Evolutionary conservation across 1,140 invertebrate species (phyloP), one percentile per base, ranked within the genome.

Genomic region (Dolichoris vasculosae): DNA sequence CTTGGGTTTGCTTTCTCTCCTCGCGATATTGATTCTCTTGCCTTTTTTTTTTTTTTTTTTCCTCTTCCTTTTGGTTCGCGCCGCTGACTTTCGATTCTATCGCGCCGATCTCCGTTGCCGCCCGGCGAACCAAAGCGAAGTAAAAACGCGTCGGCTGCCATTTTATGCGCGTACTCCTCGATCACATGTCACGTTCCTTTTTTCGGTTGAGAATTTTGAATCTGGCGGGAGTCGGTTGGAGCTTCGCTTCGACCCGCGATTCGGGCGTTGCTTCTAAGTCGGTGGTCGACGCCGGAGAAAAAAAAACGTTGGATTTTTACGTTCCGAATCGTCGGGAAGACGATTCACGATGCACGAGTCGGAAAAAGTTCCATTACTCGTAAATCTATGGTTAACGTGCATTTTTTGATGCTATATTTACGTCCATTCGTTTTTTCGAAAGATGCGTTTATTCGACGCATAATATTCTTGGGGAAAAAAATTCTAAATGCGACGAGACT

Each of bases 81-180:
- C 1, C 46, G 48, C 8, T 17, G 48, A 20, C 55, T 13, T 3
- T 23, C 55, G 15, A 4, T 30, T 20, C 9, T 30, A 9, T 7
- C 63, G 11, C 59, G 63, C 6, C 63, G 26, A 30, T 26, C 1
- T 30, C 2, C 63, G 6, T 15, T 6, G 3, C 38, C 43, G 15
- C 38, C 2, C 55, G 23, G 40, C 23, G 20, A 48, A 9, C 32
- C 17, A 46, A 20, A 80, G 9, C 15, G 40, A 23, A 59, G 11
- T 13, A 51, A 51, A 38, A 51, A 79, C 1, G 40, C 40, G 75
- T 46, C 43, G 71, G 75, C 32, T 84, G 75, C 73, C 75, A 82
- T 43, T 48, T 84, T 26, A 0, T 17, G 17, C 9, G 13, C 32
- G 17, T 23, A 30, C 6, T 26, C 2, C 11, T 13, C 26, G 38